A percentile compares a stretch with the other conserved stretches of the same genome.
These are phyloP conservation scores for Ceraclea dissimilis DNA, from an alignment of 2,888 invertebrate species.

Conservation along the genomic window DNA sequence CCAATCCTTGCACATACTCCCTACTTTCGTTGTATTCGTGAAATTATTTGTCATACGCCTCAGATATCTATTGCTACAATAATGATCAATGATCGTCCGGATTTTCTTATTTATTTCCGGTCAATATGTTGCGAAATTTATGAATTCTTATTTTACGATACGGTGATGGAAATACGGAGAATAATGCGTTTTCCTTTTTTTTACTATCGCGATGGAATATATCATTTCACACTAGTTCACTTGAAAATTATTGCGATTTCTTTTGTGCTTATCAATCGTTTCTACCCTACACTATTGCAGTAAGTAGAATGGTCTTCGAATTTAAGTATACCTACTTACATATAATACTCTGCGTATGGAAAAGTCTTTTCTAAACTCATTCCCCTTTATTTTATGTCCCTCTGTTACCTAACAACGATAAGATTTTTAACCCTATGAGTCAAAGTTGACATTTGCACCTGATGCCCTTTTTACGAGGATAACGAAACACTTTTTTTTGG, in stretches of 20 bases:
- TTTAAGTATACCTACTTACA: neutral
- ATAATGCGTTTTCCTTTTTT: neutral
- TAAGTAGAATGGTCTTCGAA: neutral
- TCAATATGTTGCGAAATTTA: neutral
- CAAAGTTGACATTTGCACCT: constrained; percentile 27
- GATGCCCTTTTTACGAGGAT: constrained; percentile 25
- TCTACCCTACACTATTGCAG: constrained; percentile 19
- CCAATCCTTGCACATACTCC: too few species aligned
- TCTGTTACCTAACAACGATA: constrained; percentile 20
- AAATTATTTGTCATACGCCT: neutral
- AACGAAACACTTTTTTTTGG: constrained; percentile 14
- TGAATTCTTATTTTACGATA: neutral
- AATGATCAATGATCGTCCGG: too few species aligned
- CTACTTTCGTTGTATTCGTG: too few species aligned
- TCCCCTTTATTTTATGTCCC: constrained; percentile 24
- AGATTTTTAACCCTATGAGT: constrained; percentile 27
- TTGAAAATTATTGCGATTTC: constrained; percentile 17
- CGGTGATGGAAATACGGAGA: neutral
- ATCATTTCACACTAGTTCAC: constrained; percentile 17
- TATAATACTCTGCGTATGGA: neutral
- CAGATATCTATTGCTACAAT: neutral
- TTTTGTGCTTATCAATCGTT: constrained; percentile 25
- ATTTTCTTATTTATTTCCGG: neutral
- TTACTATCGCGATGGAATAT: constrained; percentile 9
- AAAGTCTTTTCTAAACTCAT: constrained; percentile 17